Percentiles rank a stretch among this genome's conserved stretches.
phyloP scores from a whole-genome alignment of 2,113 vertebrate genomes.

The Pelusios castaneus region DNA sequence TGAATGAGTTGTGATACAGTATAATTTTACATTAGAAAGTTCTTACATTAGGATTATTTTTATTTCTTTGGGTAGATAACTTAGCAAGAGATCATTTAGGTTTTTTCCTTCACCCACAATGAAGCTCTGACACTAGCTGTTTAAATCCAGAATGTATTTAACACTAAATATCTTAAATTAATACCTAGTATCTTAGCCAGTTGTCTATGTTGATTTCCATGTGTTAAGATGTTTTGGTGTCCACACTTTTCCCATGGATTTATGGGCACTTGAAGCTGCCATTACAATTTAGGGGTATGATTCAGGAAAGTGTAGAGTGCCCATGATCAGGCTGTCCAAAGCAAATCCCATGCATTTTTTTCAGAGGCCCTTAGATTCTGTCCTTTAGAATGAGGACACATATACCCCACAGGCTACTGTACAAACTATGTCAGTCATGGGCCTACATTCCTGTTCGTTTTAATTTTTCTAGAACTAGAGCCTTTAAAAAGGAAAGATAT shows the following conservation, averaged over 20 bases:
- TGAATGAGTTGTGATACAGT: slow-evolving; percentile 54
- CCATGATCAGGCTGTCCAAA: neutral
- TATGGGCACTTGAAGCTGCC: neutral
- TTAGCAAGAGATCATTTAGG: slow-evolving; percentile 15
- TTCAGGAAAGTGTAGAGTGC: neutral
- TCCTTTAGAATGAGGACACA: neutral
- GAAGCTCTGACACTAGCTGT: neutral
- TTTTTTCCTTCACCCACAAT: neutral
- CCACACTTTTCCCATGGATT: neutral
- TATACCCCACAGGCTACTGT: rapidly evolving
- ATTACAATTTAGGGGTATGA: neutral
- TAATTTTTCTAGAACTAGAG: neutral
- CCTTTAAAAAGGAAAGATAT: neutral
- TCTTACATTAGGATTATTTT: neutral
- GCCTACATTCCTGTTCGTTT: neutral
- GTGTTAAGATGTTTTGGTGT: neutral
- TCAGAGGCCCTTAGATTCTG: neutral
- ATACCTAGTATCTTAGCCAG: neutral
- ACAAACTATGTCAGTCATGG: neutral
- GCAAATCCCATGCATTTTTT: neutral
- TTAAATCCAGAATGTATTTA: slow-evolving; percentile 20
- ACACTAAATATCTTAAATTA: slow-evolving; percentile 19
- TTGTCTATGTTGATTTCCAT: neutral
- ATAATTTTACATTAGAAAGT: slow-evolving; percentile 45
- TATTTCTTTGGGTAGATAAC: slow-evolving; percentile 32